phyloP scores from a whole-genome alignment of 2,888 invertebrate genomes.

The Taphrorychus bicolor region DNA sequence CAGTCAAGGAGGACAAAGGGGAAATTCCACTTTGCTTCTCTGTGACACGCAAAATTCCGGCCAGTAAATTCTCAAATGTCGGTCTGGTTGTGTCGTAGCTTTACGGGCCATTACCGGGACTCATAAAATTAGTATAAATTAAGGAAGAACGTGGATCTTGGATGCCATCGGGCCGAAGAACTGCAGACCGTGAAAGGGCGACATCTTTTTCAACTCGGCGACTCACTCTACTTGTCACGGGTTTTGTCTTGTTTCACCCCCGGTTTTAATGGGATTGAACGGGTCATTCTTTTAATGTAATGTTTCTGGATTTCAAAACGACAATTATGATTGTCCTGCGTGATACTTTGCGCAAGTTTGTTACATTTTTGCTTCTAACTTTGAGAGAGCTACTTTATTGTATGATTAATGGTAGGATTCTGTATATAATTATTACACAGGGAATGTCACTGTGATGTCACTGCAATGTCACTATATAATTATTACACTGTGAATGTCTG shows the following conservation, averaged over 20 bases:
- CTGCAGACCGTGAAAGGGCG: slow-evolving; percentile 40
- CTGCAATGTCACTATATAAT: too few species aligned
- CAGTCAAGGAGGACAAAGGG: neutral
- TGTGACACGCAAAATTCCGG: slow-evolving; percentile 15
- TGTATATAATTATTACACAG: too few species aligned
- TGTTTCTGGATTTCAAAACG: too few species aligned
- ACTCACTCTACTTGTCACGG: neutral
- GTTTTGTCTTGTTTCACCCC: neutral
- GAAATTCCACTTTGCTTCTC: slow-evolving; percentile 6
- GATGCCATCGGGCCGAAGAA: slow-evolving; percentile 32
- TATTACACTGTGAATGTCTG: too few species aligned
- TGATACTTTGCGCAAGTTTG: too few species aligned
- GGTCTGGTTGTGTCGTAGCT: slow-evolving; percentile 36
- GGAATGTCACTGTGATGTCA: too few species aligned
- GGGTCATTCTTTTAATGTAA: slow-evolving; percentile 1
- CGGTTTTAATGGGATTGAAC: neutral
- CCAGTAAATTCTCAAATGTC: slow-evolving; percentile 37
- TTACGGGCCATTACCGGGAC: slow-evolving; percentile 41
- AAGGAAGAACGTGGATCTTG: slow-evolving; percentile 35
- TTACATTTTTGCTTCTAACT: too few species aligned
- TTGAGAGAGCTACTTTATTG: too few species aligned
- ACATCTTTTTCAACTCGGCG: slow-evolving; percentile 30
- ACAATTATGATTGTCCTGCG: too few species aligned
- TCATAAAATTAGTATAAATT: slow-evolving; percentile 45
- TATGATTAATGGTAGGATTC: too few species aligned